Evolutionary conservation across 2,113 vertebrate species (phyloP), one percentile per base, ranked within the genome.

Genomic region (Haemorhous mexicanus): DNA sequence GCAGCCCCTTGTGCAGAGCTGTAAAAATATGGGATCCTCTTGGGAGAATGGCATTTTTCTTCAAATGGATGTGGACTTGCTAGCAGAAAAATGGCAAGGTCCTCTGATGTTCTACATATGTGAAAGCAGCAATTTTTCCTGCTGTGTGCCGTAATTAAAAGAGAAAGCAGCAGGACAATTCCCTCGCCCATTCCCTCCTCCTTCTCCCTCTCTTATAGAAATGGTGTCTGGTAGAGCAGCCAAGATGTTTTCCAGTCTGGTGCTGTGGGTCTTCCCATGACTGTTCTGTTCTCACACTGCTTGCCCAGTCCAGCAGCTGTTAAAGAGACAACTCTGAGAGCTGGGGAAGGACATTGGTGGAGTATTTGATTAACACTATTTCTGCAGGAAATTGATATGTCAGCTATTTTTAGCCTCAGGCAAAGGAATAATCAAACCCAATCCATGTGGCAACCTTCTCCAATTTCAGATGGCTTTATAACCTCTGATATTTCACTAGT

Each of bases 241-340:
- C 95, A 96, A 91, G 92, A 72, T 78, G 41, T 95, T 94, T 95
- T 80, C 91, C 69, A 92, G 81, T 85, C 89, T 89, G 61, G 62
- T 94, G 77, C 93, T 95, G 11, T 59, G 17, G 17, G 1, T 52
- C 83, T 88, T 80, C 85, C 90, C 79, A 74, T 88, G 75, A 23
- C 78, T 84, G 74, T 50, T 86, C 23, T 55, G 35, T 96, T 93
- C 89, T 95, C 94, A 84, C 84, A 91, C 52, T 93, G 78, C 91
- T 72, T 92, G 82, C 78, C 87, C 92, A 90, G 10, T 68, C 17
- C 70, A 96, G 86, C 96, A 96, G 92, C 91, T 96, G 96, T 81
- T 91, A 69, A 89, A 80, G 7, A 59, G 67, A 72, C 43, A 90
- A 28, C 50, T 74, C 86, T 46, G 79, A 83, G 84, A 78, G 33